These are phyloP conservation scores for Cremastinae sp. DNA, from an alignment of 2,888 invertebrate species.

Conservation along the genomic window DNA sequence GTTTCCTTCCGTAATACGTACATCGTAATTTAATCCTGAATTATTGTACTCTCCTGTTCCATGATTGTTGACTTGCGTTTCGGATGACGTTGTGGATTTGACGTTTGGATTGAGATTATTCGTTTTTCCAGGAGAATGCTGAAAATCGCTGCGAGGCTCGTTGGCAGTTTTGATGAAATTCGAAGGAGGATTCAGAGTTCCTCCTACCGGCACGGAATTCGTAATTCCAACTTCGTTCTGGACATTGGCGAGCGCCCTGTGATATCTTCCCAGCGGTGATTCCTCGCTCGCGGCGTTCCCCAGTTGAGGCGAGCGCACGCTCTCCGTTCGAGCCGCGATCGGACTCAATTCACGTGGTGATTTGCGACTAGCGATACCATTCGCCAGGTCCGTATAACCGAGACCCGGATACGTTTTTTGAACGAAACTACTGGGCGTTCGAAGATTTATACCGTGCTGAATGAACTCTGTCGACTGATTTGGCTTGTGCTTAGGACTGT, in stretches of 20 bases:
- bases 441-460: constrained; percentile 68
- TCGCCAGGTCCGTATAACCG: constrained; percentile 2
- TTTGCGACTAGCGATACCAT: constrained; percentile 15
- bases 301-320: constrained; percentile 50
- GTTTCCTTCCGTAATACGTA: constrained; percentile 8
- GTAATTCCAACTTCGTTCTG: constrained; percentile 59
- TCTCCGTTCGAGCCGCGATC: constrained; percentile 38
- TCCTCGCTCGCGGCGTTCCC: constrained; percentile 54
- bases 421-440: constrained; percentile 77
- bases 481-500: constrained; percentile 69
- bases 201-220: constrained; percentile 50
- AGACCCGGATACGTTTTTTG: constrained; percentile 60
- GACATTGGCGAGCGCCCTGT: constrained; percentile 65
- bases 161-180: too few species aligned
- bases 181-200: constrained; percentile 51
- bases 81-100: background rate
- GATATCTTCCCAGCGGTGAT: constrained; percentile 64
- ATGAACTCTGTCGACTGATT: constrained; percentile 41
- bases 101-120: constrained; percentile 21
- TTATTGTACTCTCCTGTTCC: background rate
- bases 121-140: constrained; percentile 20
- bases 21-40: constrained; percentile 17
- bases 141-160: too few species aligned
- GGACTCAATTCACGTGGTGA: constrained; percentile 34
- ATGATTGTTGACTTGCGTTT: background rate